Evolutionary conservation across 2,113 vertebrate species (phyloP), one percentile per base, ranked within the genome.

Genomic region (Ailuropoda melanoleuca): DNA sequence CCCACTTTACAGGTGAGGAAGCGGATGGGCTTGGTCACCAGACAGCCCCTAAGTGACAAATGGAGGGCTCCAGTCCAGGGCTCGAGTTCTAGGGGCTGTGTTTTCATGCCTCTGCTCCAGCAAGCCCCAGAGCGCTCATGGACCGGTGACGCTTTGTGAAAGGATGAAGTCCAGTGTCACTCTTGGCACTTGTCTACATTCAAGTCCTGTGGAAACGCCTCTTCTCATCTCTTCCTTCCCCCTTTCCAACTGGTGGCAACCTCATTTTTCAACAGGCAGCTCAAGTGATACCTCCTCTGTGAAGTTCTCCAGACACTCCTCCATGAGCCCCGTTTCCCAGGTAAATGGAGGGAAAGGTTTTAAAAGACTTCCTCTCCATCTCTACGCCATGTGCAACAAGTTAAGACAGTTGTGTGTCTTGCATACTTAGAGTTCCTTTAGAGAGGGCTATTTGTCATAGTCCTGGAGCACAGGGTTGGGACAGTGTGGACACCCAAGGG

Each of bases 391-490:
- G 1, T 19, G 56, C 21, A 34, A 37, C 46, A 8, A 18, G 9
- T 19, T 37, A 10, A 64, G 72, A 68, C 3, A 15, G 3, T 4
- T 39, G 12, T 0, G 3, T 60, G 29, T 9, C 24, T 53, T 24
- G 11, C 13, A 1, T 26, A 10, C 78, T 50, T 31, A n/a, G 55
- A 37, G 4, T 50, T 18, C 1, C 34, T 60, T 34, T 53, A 39
- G 46, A 78, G 37, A 19, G 19, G n/a, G 2, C 0, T 3, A 0
- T 24, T 18, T 12, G 1, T 34, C n/a, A 14, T 8, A 3, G 39
- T 11, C 39, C 4, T 0, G 7, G 26, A 6, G 6, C 62, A 24
- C 46, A 23, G 26, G n/a, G 1, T n/a, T 3, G 0, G 1, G 0
- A 8, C 6, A 3, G 7, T 0, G 9, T 9, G 12, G 86, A 4